Evolutionary conservation across 2,797 vertebrate genomes (phyloP).

Genomic region (Tarsius wallacei): DNA sequence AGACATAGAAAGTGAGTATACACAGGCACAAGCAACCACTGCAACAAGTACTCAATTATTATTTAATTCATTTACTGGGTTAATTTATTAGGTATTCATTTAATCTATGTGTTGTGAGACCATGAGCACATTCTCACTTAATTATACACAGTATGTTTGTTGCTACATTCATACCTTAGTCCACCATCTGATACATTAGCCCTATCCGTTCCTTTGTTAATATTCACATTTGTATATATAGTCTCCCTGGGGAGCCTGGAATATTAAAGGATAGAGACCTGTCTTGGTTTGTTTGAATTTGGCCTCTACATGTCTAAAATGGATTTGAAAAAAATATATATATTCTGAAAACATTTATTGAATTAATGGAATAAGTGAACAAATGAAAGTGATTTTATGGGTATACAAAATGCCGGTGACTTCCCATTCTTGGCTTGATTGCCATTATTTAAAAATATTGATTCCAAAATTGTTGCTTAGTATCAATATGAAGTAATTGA

Average conservation of each 20-base stretch:
- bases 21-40: too few relatives aligned
- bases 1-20: background rate
- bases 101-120: rapidly evolving
- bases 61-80: too few relatives aligned
- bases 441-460: background rate
- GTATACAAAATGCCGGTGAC: background rate
- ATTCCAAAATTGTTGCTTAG: background rate
- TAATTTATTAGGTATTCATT: background rate
- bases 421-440: background rate
- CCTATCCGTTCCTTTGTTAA: background rate
- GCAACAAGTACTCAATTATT: too few relatives aligned
- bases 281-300: background rate
- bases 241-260: background rate
- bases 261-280: rapidly evolving
- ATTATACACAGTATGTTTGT: rapidly evolving
- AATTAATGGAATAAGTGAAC: background rate
- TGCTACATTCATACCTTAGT: background rate
- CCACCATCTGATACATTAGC: too few relatives aligned
- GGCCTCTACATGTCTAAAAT: background rate
- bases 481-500: background rate
- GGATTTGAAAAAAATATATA: too few relatives aligned
- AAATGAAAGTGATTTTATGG: background rate
- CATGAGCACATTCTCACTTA: background rate
- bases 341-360: too few relatives aligned
- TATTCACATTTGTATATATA: rapidly evolving